A percentile compares a stretch with the other conserved stretches of the same genome.
phyloP scores from a whole-genome alignment of 2,888 invertebrate species.

The Thera britannica region DNA sequence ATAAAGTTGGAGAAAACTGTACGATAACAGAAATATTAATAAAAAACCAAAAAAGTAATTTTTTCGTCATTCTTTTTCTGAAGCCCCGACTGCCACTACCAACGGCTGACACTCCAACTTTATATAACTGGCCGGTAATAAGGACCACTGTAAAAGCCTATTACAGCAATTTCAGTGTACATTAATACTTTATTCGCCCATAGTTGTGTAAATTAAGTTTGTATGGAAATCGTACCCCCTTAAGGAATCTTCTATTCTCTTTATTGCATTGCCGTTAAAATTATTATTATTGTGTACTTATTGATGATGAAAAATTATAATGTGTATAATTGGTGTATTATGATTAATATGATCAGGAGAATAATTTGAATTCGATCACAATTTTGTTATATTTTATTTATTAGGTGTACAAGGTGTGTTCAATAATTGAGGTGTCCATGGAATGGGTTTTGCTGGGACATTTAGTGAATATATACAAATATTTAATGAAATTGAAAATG shows the following conservation, averaged over 20 bases:
- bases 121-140: no score
- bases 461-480: conserved; percentile 2
- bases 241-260: conserved; percentile 4
- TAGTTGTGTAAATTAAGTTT: no score
- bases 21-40: no score
- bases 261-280: conserved; percentile 24
- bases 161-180: no score
- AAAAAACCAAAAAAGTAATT: no score
- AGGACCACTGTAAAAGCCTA: no score
- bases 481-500: not conserved
- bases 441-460: conserved; percentile 11
- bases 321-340: conserved; percentile 1
- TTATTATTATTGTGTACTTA: not conserved
- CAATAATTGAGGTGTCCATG: conserved; percentile 22
- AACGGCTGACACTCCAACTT: no score
- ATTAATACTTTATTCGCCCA: no score
- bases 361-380: not conserved
- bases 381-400: not conserved
- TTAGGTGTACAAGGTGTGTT: not conserved
- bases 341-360: not conserved
- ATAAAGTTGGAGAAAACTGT: no score
- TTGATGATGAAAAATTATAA: conserved; percentile 1
- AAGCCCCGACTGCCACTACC: no score
- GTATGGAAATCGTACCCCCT: no score
- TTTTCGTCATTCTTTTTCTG: no score